Percentiles rank a stretch among this genome's conserved stretches.
phyloP scores from a whole-genome alignment of 92 coral and sea anemone species.

The Anthopleura xanthogrammica region DNA sequence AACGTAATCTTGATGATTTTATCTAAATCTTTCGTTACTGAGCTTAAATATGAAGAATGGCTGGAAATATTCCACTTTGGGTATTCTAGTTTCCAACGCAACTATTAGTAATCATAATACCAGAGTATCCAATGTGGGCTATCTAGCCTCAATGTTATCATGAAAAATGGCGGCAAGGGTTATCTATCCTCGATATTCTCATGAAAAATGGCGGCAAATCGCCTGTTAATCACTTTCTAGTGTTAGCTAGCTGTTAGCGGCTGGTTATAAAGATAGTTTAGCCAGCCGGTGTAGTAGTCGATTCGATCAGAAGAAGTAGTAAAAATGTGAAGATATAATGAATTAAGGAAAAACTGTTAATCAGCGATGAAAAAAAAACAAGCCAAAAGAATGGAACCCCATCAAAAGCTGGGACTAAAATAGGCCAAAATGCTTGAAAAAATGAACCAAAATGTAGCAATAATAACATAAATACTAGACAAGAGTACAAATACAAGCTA shows the following conservation, averaged over 20 bases:
- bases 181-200: neutral
- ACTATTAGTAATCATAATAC: neutral
- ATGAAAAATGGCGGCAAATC: conserved; percentile 1
- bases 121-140: neutral
- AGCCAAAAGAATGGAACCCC: neutral
- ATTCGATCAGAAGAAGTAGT: conserved; percentile 12
- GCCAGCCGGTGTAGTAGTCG: neutral
- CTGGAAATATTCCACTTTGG: neutral
- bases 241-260: neutral
- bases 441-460: conserved; percentile 15
- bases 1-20: neutral
- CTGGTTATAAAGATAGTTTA: neutral
- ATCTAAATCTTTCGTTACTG: neutral
- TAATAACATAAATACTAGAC: neutral
- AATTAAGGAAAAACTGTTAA: conserved; percentile 5
- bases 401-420: conserved; percentile 2
- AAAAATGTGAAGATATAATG: conserved; percentile 1
- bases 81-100: no score
- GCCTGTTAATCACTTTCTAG: neutral
- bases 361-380: neutral
- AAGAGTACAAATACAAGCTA: neutral
- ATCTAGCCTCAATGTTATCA: neutral
- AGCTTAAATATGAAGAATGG: neutral
- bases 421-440: conserved; percentile 25
- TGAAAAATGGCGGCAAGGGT: neutral